Base-by-base conservation (phyloP, 2,797 vertebrate genomes). In the Diceros bicornis region DNA sequence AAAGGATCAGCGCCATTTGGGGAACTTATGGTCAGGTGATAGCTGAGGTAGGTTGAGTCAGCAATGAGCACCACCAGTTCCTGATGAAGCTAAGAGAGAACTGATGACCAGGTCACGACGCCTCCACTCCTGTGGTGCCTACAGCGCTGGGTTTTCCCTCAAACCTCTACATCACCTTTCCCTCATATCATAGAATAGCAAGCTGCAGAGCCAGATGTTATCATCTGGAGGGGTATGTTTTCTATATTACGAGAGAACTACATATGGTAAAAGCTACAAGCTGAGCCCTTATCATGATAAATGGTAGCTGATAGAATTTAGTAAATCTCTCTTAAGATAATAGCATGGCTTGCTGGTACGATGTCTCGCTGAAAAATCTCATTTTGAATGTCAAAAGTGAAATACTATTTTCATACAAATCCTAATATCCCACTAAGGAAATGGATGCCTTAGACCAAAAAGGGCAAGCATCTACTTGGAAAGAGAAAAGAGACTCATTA, bases 341-440 rank as follows among this genome's bases (percentile, higher is more conserved):
- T 69, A 71, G 18, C 41, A 29, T 66, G 23, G 18, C 44, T 95
- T 62, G 29, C 82, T 89, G 41, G 12, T 86, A 83, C 64, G 11
- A 37, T 87, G 41, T 18, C 55, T 82, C 79, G 59, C 23, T 62
- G 37, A 89, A 92, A 96, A 62, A 92, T 84, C 79, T 95, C 34
- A 92, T 96, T 96, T 82, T 74, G 87, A 91, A 75, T 32, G 17
- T 89, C 41, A 59, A 85, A 96, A 96, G 37, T 50, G 16, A 95
- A 96, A 93, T 85, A 52, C 27, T 89, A 83, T 89, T 93, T 94
- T 96, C 44, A 89, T 50, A 57, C 11, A 91, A 89, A 91, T 72
- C 18, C n/a, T 75, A 94, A 74, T 88, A 89, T 84, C 11, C 27
- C 66, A 68, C 25, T 79, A 92, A 95, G 17, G 29, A 91, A 96